Conservation (phyloP, 2,888 invertebrate species). For the Xestia xanthographa region DNA sequence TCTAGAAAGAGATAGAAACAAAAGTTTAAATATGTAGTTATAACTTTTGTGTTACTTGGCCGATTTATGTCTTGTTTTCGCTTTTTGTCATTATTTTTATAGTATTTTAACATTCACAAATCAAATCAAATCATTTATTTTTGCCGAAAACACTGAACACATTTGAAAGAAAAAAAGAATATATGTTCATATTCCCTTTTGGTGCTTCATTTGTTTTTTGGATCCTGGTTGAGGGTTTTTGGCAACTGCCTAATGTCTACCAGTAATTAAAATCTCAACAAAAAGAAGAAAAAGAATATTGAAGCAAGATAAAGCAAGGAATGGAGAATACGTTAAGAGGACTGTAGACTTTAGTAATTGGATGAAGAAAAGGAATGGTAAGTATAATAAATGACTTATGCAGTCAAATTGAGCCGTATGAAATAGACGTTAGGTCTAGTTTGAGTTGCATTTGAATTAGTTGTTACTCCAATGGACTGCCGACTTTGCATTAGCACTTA, state of each 20-base stretch:
- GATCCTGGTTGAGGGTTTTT: conserved; percentile 16
- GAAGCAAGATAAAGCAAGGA: conserved; percentile 9
- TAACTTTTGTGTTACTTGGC: too few relatives aligned
- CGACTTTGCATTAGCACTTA: background rate
- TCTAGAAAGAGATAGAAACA: too few relatives aligned
- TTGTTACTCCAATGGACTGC: background rate
- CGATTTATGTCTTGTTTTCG: too few relatives aligned
- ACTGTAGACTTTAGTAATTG: conserved; percentile 50
- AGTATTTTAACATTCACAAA: too few relatives aligned
- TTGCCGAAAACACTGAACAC: too few relatives aligned
- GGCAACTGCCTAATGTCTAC: background rate
- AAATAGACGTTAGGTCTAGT: background rate
- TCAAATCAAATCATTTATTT: too few relatives aligned
- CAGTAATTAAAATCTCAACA: conserved; percentile 21
- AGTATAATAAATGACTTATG: background rate
- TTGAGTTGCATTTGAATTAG: conserved; percentile 1
- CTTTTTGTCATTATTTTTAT: too few relatives aligned
- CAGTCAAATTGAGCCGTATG: conserved; percentile 27
- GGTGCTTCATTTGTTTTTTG: conserved; percentile 45
- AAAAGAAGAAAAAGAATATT: background rate
- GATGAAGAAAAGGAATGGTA: conserved; percentile 30
- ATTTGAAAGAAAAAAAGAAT: too few relatives aligned
- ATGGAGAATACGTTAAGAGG: conserved; percentile 28
- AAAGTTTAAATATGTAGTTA: too few relatives aligned
- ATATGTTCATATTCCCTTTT: too few relatives aligned